Evolutionary conservation across 2,797 vertebrate species (phyloP), one percentile per base, ranked within the genome.

Genomic region (Acanthurus leucopareius): DNA sequence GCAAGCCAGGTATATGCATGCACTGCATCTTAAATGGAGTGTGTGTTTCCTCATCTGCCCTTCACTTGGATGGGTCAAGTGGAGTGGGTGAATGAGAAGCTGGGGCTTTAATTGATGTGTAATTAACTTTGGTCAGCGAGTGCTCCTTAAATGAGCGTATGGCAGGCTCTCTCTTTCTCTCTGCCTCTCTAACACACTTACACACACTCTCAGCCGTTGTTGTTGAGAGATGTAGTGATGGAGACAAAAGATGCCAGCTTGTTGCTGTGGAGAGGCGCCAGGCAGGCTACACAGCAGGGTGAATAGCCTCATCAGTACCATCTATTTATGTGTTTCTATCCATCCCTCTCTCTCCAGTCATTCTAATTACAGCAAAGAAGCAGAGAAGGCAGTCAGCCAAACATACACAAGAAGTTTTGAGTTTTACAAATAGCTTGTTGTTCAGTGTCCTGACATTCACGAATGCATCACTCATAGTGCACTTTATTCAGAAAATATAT

Each of bases 241-340:
- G 74, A 90, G 72, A 89, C 73, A 83, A 87, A 89, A 79, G 83
- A 83, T 66, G 73, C 13, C 38, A 58, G 71, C 75, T 81, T 73
- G 76, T 84, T 84, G 78, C 61, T 53, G 77, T 78, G 57, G 79
- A 77, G 77, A 75, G 86, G 83, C 74, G 81, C 87, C 89, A 82
- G 73, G 67, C 82, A 74, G 86, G 49, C 85, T 75, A 7, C 76
- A 68, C 78, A 42, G 76, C 40, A 3, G 80, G 83, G 84, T 87
- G 88, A 92, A 87, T 75, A 69, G 70, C 70, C 87, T 92, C 92
- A 92, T 93, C 93, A 89, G 89, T 63, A 61, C 56, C 86, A 79
- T 90, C 82, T 82, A 86, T 83, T 87, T 89, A 85, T 84, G 80
- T 78, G 70, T 75, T 77, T 86, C 75, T 51, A 61, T 85, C 85